These are phyloP conservation scores for Cephus cinctus DNA, from an alignment of 1,140 invertebrate genomes.

Conservation along the genomic window DNA sequence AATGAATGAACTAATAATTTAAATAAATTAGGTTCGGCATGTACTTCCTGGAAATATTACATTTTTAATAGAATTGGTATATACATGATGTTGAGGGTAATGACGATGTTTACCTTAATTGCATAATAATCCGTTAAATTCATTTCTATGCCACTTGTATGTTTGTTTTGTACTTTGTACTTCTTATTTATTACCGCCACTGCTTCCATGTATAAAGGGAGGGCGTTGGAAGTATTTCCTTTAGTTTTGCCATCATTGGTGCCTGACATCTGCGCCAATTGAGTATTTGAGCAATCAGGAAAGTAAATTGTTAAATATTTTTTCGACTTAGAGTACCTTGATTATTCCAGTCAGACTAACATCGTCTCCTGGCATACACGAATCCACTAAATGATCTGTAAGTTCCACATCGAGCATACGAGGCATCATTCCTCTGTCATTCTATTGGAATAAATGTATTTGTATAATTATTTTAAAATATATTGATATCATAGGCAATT, in stretches of 20 bases:
- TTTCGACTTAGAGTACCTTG: constrained; percentile 55
- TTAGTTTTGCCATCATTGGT: constrained; percentile 45
- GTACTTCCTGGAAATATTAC: constrained; percentile 67
- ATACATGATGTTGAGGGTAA: too few species aligned
- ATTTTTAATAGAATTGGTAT: too few species aligned
- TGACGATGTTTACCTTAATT: constrained; percentile 59
- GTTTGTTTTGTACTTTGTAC: constrained; percentile 58
- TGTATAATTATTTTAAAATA: constrained; percentile 32
- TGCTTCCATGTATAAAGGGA: constrained; percentile 76
- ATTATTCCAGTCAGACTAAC: constrained; percentile 85
- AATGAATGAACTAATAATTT: constrained; percentile 80
- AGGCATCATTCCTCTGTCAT: constrained; percentile 77
- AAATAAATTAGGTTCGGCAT: constrained; percentile 73
- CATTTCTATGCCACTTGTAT: constrained; percentile 58
- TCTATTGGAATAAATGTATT: constrained; percentile 47
- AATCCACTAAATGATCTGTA: constrained; percentile 81
- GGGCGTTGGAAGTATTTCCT: constrained; percentile 62
- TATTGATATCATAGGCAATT: constrained; percentile 11
- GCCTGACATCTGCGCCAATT: constrained; percentile 51
- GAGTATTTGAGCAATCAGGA: constrained; percentile 13
- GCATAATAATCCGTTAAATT: constrained; percentile 70
- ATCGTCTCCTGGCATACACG: constrained; percentile 85
- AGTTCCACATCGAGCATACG: constrained; percentile 85
- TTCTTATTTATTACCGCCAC: constrained; percentile 71
- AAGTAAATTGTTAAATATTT: constrained; percentile 14